Conservation (phyloP, 2,113 vertebrate species). For the Pluvianellus socialis region DNA sequence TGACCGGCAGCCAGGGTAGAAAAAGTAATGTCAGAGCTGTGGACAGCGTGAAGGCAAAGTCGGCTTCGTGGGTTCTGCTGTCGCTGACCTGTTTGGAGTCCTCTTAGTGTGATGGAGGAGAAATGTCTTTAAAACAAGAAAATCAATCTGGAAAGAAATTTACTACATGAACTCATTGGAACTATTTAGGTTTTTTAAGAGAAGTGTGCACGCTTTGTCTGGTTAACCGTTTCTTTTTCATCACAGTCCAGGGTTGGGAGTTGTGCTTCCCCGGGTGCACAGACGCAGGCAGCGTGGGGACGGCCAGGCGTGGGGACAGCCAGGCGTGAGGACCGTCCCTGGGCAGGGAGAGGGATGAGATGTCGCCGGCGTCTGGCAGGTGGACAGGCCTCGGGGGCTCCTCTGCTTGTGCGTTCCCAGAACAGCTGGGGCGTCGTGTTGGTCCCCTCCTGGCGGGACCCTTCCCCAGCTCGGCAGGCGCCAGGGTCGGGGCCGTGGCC, state of each 20-base stretch:
- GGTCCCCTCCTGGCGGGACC: not conserved
- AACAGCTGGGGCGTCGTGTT: not conserved
- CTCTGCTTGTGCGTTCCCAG: too few relatives aligned
- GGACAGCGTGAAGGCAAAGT: not conserved
- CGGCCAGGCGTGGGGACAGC: accelerated
- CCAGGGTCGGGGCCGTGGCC: not conserved
- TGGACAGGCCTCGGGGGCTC: not conserved
- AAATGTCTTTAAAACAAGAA: not conserved
- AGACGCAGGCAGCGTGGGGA: accelerated
- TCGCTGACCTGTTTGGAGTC: accelerated
- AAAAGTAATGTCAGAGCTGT: accelerated
- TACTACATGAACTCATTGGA: not conserved
- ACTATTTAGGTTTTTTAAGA: too few relatives aligned
- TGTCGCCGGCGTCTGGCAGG: too few relatives aligned
- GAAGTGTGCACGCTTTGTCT: accelerated
- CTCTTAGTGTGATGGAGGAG: not conserved
- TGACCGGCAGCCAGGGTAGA: accelerated
- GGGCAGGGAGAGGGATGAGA: too few relatives aligned
- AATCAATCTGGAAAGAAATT: not conserved
- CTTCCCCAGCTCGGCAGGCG: accelerated
- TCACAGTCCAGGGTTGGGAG: accelerated
- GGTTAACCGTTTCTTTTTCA: too few relatives aligned
- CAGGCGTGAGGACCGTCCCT: accelerated
- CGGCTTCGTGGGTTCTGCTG: not conserved
- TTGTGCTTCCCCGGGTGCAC: not conserved